Percentiles rank a stretch among this genome's conserved stretches.
These are phyloP conservation scores for Ceraclea dissimilis DNA, from an alignment of 2,888 invertebrate genomes.

Conservation along the genomic window DNA sequence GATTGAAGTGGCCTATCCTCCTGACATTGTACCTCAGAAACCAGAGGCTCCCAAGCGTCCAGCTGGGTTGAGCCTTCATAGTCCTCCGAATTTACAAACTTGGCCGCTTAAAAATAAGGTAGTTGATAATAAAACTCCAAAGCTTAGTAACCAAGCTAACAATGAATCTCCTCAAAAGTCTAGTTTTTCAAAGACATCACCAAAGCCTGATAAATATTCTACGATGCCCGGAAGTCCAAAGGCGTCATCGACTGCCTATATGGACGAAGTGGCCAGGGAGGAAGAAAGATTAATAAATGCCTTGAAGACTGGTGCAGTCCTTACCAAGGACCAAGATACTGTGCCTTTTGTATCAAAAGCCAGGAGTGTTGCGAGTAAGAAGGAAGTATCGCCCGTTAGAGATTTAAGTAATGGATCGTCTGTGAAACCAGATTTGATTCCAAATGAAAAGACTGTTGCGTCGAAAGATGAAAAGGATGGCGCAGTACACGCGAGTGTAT, in stretches of 20 bases:
- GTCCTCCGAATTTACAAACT: conserved; percentile 37
- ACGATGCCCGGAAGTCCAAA: conserved; percentile 26
- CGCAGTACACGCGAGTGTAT: conserved; percentile 36
- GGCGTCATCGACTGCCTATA: conserved; percentile 37
- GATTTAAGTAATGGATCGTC: conserved; percentile 11
- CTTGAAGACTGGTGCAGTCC: conserved; percentile 62
- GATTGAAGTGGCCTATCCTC: conserved; percentile 57
- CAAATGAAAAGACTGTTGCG: conserved; percentile 31
- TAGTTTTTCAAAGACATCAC: conserved; percentile 15
- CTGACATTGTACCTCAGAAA: conserved; percentile 50
- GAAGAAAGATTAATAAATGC: conserved; percentile 74
- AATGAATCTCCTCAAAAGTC: conserved; percentile 25
- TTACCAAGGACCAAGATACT: conserved; percentile 35
- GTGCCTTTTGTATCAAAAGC: conserved; percentile 17
- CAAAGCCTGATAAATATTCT: conserved; percentile 23
- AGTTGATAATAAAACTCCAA: conserved; percentile 32
- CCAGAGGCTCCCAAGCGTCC: conserved; percentile 40
- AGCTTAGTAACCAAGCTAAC: conserved; percentile 9
- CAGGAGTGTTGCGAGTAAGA: conserved; percentile 38
- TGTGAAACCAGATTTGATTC: conserved; percentile 43
- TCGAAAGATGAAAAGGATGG: conserved; percentile 31
- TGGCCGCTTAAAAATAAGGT: conserved; percentile 57
- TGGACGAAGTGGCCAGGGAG: conserved; percentile 71
- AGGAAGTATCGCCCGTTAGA: conserved; percentile 34
- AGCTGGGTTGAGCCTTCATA: conserved; percentile 35